Evolutionary conservation across 2,888 invertebrate genomes (phyloP).

Genomic region (Melieria crassipennis): DNA sequence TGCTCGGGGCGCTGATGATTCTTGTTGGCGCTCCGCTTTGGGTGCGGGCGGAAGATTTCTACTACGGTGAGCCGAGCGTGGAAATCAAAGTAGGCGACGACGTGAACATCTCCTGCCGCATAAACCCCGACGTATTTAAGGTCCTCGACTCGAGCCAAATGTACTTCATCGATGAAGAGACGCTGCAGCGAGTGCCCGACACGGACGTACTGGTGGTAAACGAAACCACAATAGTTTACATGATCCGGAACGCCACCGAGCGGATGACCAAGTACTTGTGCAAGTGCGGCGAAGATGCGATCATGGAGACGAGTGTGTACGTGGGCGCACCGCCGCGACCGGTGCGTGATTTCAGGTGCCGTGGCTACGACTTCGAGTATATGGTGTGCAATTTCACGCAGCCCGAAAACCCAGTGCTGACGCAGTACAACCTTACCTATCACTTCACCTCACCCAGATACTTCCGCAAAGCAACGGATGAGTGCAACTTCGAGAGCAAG

Average conservation of each 20-base stretch:
- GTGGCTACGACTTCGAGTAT: constrained; percentile 77
- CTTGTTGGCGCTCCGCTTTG: too few species aligned
- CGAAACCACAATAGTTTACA: constrained; percentile 53
- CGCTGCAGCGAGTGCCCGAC: constrained; percentile 36
- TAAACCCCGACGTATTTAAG: constrained; percentile 52
- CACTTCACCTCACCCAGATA: constrained; percentile 45
- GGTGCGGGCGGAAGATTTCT: not conserved
- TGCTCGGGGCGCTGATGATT: too few species aligned
- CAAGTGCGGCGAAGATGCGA: constrained; percentile 54
- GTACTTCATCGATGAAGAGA: constrained; percentile 47
- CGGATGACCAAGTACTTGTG: constrained; percentile 52
- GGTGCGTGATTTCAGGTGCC: constrained; percentile 77
- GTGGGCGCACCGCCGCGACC: constrained; percentile 70
- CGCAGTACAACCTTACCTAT: constrained; percentile 67
- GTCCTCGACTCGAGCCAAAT: constrained; percentile 48
- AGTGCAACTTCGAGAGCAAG: constrained; percentile 51
- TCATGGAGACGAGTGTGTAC: constrained; percentile 49
- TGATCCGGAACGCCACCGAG: constrained; percentile 48
- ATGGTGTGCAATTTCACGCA: constrained; percentile 80
- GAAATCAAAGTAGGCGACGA: constrained; percentile 54
- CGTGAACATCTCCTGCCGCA: constrained; percentile 57
- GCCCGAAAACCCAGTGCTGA: constrained; percentile 70
- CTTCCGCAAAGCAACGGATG: constrained; percentile 40
- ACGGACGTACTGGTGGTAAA: constrained; percentile 45
- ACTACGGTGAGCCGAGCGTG: not conserved